Evolutionary conservation across 2,113 vertebrate genomes (phyloP).

Genomic region (Gyps fulvus): DNA sequence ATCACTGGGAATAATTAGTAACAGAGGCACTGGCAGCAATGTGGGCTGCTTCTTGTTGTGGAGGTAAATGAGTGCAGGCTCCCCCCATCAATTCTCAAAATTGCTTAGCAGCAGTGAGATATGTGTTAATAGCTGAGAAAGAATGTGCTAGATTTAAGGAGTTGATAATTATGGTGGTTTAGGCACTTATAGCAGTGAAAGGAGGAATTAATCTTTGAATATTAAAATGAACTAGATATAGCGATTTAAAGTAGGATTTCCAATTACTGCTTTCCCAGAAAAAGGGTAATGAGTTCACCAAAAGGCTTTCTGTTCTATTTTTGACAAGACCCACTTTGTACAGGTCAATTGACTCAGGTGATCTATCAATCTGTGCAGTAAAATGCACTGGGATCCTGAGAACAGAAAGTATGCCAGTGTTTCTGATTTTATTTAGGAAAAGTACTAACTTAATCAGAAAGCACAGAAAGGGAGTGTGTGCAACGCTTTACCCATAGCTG

Average conservation of each 20-base stretch:
- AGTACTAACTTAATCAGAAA: neutral
- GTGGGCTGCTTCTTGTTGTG: neutral
- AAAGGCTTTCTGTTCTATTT: neutral
- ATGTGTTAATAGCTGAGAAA: neutral
- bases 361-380: neutral
- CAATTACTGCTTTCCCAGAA: neutral
- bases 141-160: neutral
- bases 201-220: neutral
- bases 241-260: neutral
- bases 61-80: neutral
- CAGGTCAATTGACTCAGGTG: neutral
- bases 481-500: neutral
- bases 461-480: neutral
- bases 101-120: neutral
- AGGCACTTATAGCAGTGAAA: neutral
- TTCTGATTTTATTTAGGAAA: neutral
- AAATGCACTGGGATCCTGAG: neutral
- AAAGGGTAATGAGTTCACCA: neutral
- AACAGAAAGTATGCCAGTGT: neutral
- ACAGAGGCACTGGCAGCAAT: neutral
- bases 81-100: neutral
- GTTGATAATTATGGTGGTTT: neutral
- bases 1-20: neutral
- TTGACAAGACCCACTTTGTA: neutral
- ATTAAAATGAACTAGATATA: neutral